A percentile compares a stretch with the other conserved stretches of the same genome.
These are phyloP conservation scores for Ferrisia virgata DNA, from an alignment of 2,888 invertebrate genomes.

Conservation along the genomic window DNA sequence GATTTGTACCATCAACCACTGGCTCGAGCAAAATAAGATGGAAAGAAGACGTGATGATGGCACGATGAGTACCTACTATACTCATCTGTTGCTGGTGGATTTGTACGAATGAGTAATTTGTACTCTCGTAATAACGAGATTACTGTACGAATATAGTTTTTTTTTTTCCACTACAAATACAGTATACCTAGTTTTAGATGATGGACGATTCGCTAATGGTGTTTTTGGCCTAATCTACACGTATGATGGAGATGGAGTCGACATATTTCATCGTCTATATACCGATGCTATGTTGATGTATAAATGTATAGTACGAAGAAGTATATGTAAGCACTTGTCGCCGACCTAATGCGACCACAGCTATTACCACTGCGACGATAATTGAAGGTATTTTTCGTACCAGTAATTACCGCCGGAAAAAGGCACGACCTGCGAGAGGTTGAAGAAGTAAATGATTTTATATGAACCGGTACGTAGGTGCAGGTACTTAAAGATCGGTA, in stretches of 20 bases:
- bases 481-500: no score
- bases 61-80: background rate
- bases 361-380: no score
- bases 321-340: no score
- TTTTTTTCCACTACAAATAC: background rate
- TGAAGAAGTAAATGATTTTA: no score
- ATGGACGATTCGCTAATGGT: constrained; percentile 7
- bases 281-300: no score
- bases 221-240: background rate
- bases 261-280: background rate
- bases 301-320: no score
- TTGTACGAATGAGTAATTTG: background rate
- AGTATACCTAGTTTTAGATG: background rate
- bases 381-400: no score
- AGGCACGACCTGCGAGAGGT: no score
- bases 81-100: background rate
- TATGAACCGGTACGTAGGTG: no score
- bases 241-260: background rate
- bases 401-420: no score
- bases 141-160: background rate
- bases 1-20: background rate
- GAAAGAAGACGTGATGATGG: background rate
- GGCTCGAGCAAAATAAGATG: no score
- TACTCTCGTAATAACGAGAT: background rate
- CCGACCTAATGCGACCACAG: no score